Percentiles rank a stretch among this genome's conserved stretches.
Evolutionary conservation across 2,888 invertebrate species (phyloP).

Genomic region (Drosophila nr. fundita): DNA sequence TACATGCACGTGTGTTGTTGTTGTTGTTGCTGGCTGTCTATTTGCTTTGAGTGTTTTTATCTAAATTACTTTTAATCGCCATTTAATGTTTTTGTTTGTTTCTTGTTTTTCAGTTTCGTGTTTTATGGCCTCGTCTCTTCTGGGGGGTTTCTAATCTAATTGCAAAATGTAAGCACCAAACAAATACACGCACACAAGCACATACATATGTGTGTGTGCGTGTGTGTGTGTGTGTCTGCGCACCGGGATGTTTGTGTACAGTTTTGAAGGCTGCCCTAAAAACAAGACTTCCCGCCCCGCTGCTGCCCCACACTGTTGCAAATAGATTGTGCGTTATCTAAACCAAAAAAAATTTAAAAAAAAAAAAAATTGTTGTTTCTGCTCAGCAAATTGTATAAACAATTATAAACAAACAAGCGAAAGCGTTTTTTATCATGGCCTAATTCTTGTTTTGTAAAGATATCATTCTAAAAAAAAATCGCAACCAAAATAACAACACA

Average conservation of each 20-base stretch:
- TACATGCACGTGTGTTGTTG: conserved; percentile 13
- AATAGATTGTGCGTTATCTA: conserved; percentile 69
- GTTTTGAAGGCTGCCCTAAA: conserved; percentile 62
- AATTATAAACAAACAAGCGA: conserved; percentile 75
- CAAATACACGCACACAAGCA: conserved; percentile 17
- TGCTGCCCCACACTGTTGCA: conserved; percentile 15
- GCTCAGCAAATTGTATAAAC: conserved; percentile 73
- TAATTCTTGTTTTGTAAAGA: conserved; percentile 59
- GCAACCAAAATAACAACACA: conserved; percentile 38
- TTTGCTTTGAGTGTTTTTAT: conserved; percentile 73
- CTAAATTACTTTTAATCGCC: conserved; percentile 81
- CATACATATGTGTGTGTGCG: background rate
- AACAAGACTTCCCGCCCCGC: conserved; percentile 1
- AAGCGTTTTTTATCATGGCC: conserved; percentile 73
- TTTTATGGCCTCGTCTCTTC: conserved; percentile 72
- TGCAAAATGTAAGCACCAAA: conserved; percentile 69
- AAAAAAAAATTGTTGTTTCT: background rate
- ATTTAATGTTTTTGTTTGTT: conserved; percentile 81
- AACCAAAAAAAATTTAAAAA: background rate
- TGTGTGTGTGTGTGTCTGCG: conserved; percentile 16
- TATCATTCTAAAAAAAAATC: conserved; percentile 54
- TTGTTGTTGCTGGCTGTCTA: conserved; percentile 38
- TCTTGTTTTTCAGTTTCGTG: conserved; percentile 65
- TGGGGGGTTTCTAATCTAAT: conserved; percentile 73
- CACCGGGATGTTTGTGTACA: conserved; percentile 58